A percentile compares a stretch with the other conserved stretches of the same genome.
Evolutionary conservation across 2,797 vertebrate species (phyloP).

Genomic region (Diglossa cyanea): DNA sequence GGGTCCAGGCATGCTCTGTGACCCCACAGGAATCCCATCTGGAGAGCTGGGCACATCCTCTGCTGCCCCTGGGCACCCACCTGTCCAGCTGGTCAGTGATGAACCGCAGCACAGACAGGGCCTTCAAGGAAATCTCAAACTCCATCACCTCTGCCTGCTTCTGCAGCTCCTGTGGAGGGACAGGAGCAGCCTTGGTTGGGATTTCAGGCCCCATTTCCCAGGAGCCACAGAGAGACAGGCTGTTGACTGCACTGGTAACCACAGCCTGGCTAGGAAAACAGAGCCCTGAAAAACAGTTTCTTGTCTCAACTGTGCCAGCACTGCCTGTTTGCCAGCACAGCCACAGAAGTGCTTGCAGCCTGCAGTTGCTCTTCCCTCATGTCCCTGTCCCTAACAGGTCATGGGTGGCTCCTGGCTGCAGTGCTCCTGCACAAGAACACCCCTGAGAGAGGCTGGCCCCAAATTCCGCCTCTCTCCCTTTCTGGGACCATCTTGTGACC

Average conservation of each 20-base stretch:
- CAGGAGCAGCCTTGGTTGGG: neutral
- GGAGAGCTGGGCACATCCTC: rapidly evolving
- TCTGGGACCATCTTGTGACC: neutral
- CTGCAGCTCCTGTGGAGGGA: slow-evolving; percentile 82
- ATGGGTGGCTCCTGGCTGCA: rapidly evolving
- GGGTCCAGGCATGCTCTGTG: neutral
- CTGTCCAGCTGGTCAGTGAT: slow-evolving; percentile 89
- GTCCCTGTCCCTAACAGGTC: neutral
- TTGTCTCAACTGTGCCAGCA: neutral
- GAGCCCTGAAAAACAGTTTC: neutral
- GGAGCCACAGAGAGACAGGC: neutral
- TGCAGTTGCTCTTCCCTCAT: neutral
- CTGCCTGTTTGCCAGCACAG: neutral
- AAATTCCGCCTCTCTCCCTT: neutral
- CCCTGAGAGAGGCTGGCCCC: neutral
- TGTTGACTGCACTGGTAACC: neutral
- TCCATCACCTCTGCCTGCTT: slow-evolving; percentile 82
- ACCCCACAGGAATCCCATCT: rapidly evolving
- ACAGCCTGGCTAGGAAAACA: neutral
- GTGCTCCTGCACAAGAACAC: neutral
- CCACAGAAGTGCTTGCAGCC: neutral
- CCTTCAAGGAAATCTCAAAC: slow-evolving; percentile 92
- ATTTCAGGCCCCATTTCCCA: neutral
- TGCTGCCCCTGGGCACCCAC: slow-evolving; percentile 67
- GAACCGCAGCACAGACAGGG: slow-evolving; percentile 89